Base-by-base conservation (phyloP, 2,113 vertebrate genomes). In the Rhabdornis inornatus region DNA sequence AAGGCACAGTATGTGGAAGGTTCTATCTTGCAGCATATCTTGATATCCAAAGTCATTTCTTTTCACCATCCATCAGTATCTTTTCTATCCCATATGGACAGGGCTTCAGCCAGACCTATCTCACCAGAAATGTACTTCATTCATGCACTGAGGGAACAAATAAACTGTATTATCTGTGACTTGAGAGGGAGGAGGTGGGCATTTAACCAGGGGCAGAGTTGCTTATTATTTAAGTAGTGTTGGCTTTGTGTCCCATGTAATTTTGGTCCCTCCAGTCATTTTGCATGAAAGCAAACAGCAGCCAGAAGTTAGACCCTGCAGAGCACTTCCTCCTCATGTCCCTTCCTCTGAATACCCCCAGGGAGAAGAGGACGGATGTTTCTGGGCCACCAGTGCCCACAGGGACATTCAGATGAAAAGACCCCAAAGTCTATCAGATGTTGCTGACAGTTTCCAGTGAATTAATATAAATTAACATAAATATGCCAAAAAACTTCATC, bases 121-220 rank as follows among this genome's bases (percentile, higher is more conserved):
- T 76, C 39, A 57, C 13, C 13, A 65, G 31, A 82, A 50, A 61
- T 49, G 57, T 39, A 69, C 17, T 9, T 53, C 9, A 28, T 37
- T 80, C 17, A 61, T 30, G 30, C n/a, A 40, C 24, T 49, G 21
- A 8, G 5, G 11, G 4, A 89, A 56, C 16, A 89, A 77, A 66
- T 47, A 47, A 75, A 79, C 35, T 40, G 11, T 24, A 53, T 63
- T 19, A 55, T 31, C 39, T 75, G 3, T n/a, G 19, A 33, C 16
- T 3, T 61, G n/a, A 13, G 10, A 11, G 25, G 13, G 21, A 33
- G 7, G 13, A 39, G 14, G 4, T 9, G 6, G 3, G 1, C 19
- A n/a, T 55, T 71, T 47, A 17, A 52, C 72, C n/a, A 9, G 21
- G 7, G 30, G 3, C 7, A 78, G 35, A 21, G 27, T 13, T 80